These are phyloP conservation scores for Thunnus thynnus DNA, from an alignment of 2,113 vertebrate species.

Conservation along the genomic window DNA sequence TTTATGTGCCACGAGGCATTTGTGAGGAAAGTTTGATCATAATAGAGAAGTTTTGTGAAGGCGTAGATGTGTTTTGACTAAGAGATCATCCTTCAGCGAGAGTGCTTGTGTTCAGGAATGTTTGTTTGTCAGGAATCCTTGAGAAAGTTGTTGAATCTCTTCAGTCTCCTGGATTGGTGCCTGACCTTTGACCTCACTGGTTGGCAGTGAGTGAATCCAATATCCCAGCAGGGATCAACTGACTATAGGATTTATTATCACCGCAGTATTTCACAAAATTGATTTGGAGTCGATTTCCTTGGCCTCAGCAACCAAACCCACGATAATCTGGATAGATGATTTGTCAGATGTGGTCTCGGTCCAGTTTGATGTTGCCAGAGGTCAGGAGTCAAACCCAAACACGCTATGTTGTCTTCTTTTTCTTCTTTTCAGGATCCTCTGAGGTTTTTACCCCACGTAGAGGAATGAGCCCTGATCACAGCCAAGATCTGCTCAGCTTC, in stretches of 20 bases:
- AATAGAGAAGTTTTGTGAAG: neutral
- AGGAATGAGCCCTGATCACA: neutral
- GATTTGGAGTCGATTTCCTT: conserved; percentile 6
- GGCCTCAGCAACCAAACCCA: neutral
- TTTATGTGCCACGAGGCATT: neutral
- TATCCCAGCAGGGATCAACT: conserved; percentile 20
- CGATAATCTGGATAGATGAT: neutral
- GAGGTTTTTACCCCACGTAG: conserved; percentile 8
- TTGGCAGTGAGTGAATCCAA: neutral
- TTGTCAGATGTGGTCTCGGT: neutral
- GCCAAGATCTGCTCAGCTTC: conserved; percentile 46
- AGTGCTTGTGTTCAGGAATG: neutral
- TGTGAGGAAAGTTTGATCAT: neutral
- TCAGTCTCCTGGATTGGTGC: neutral
- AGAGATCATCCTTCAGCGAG: neutral
- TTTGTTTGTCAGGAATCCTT: no score
- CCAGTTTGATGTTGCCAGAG: neutral
- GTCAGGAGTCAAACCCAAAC: neutral
- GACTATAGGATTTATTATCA: conserved; percentile 24
- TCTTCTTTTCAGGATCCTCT: neutral
- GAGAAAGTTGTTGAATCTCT: neutral
- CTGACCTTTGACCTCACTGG: conserved; percentile 48
- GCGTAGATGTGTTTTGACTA: neutral
- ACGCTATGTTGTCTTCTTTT: neutral
- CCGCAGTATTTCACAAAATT: conserved; percentile 17